These are phyloP conservation scores for Clupea harengus DNA, from an alignment of 2,113 vertebrate genomes.

Conservation along the genomic window DNA sequence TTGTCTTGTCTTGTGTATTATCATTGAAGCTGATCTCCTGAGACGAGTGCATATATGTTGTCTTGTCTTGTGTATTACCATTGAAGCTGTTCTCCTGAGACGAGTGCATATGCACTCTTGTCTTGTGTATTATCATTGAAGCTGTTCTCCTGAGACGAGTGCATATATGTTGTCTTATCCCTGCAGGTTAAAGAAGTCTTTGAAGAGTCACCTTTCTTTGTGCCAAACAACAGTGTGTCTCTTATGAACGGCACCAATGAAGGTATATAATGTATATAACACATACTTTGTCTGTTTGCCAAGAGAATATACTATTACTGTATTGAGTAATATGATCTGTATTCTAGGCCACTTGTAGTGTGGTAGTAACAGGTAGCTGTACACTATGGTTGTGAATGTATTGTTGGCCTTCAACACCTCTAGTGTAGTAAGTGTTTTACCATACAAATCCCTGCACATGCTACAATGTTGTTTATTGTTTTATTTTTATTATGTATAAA, in stretches of 20 bases:
- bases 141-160: background rate
- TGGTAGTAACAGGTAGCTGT: background rate
- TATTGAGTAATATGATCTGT: background rate
- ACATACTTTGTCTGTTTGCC: no score
- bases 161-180: background rate
- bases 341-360: background rate
- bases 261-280: slow-evolving; percentile 70
- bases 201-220: slow-evolving; percentile 89
- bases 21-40: background rate
- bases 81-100: background rate
- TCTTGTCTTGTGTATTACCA: slow-evolving; percentile 50
- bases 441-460: background rate
- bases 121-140: slow-evolving; percentile 45
- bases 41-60: background rate
- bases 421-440: no score
- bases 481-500: no score
- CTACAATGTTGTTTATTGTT: background rate
- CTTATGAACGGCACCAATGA: slow-evolving; percentile 94
- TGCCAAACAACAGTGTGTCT: slow-evolving; percentile 85
- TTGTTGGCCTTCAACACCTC: no score
- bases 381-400: no score
- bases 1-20: slow-evolving; percentile 50
- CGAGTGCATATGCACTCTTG: slow-evolving; percentile 34
- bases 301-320: no score
- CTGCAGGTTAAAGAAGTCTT: slow-evolving; percentile 84